Base-by-base conservation (phyloP, 2,113 vertebrate species). In the Pantherophis guttatus region DNA sequence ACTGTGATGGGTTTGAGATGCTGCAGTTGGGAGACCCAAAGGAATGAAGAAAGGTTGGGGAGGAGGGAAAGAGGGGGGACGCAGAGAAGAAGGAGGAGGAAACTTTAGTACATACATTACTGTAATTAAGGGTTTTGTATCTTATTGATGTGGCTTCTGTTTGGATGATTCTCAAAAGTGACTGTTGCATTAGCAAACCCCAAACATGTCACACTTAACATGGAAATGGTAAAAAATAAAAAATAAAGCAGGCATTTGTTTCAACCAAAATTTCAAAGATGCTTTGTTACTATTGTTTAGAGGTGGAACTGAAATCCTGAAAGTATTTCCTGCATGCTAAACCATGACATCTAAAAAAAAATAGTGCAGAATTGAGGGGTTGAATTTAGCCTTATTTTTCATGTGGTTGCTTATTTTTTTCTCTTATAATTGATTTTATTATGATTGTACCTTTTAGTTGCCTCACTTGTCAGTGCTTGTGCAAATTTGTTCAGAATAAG, bases 111-210 rank as follows among this genome's bases (percentile, higher is more conserved):
- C 97, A 97, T 97, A 97, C 96, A 97, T 97, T 98, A 97, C 91
- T 58, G 93, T 98, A 98, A 98, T 98, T 95, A 97, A 97, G 97
- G 98, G 97, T 97, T 98, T 97, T 39, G 95, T 98, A 96, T 96
- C 96, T 96, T 95, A 96, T 96, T 97, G 96, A 96, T 98, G 96
- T 97, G 96, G 96, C 97, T 98, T 97, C 94, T 95, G 94, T 97
- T 97, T 97, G 96, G 97, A 95, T 96, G 95, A 96, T 97, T 97
- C 97, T 96, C 96, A 95, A 96, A 97, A 97, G 95, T 93, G 93
- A 97, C 95, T 96, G 95, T 94, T 91, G 95, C 93, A 95, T 97
- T 96, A 97, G 96, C 95, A 93, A 94, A 95, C 92, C 96, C 96
- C 94, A 97, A 97, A 97, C 96, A 97, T 94, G 85, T 93, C 91